These are phyloP conservation scores for Lasioglossum malachurum DNA, from an alignment of 2,888 invertebrate species.

Conservation along the genomic window DNA sequence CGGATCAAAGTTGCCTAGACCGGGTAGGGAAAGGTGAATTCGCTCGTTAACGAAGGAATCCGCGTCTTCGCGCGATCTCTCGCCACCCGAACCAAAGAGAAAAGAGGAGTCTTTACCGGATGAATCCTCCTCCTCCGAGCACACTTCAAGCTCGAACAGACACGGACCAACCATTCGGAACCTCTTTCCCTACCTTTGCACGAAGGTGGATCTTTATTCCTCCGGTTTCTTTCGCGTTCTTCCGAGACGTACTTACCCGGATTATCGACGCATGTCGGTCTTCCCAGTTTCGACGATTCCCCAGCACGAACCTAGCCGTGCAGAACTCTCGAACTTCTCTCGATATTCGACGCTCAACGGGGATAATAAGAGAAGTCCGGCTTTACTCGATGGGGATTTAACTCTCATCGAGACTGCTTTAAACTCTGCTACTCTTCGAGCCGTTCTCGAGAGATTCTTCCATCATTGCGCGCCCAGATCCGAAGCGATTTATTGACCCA, in stretches of 20 bases:
- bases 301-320: slow-evolving; percentile 25
- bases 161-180: slow-evolving; percentile 43
- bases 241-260: slow-evolving; percentile 60
- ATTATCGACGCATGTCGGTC: slow-evolving; percentile 68
- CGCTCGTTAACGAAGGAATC: slow-evolving; percentile 66
- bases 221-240: slow-evolving; percentile 38
- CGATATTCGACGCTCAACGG: background rate
- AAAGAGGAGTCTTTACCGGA: slow-evolving; percentile 8
- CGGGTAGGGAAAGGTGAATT: slow-evolving; percentile 46
- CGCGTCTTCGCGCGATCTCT: slow-evolving; percentile 48
- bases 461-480: background rate
- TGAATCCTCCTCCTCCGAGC: slow-evolving; percentile 36
- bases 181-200: slow-evolving; percentile 1
- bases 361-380: slow-evolving; percentile 28
- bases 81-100: slow-evolving; percentile 3
- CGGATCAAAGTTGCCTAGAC: slow-evolving; percentile 59
- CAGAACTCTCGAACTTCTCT: background rate
- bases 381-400: slow-evolving; percentile 7
- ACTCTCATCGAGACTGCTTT: background rate
- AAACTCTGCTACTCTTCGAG: background rate
- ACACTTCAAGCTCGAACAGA: slow-evolving; percentile 55
- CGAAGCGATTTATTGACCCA: slow-evolving; percentile 22
- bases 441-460: background rate
- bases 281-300: slow-evolving; percentile 48
- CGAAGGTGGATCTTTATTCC: slow-evolving; percentile 36